Evolutionary conservation across 2,888 invertebrate species (phyloP).

Genomic region (Mesochorus sp.): DNA sequence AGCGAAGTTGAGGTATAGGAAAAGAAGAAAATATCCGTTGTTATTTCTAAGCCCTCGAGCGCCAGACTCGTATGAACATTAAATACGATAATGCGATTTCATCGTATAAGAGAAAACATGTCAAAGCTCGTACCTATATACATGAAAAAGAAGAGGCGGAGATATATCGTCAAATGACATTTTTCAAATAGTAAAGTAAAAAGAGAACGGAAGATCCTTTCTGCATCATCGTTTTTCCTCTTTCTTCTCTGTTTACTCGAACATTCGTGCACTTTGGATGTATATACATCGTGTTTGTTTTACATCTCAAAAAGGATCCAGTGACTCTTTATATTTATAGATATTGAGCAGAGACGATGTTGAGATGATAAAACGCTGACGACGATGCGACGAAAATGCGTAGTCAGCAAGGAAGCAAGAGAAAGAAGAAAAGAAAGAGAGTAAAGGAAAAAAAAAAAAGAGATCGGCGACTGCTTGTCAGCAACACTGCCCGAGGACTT

Average conservation of each 20-base stretch:
- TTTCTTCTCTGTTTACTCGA: neutral
- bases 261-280: slow-evolving; percentile 38
- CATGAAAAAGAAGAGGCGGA: neutral
- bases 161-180: neutral
- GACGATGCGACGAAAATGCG: slow-evolving; percentile 46
- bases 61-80: neutral
- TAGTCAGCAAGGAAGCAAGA: slow-evolving; percentile 5
- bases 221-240: neutral
- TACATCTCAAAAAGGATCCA: slow-evolving; percentile 74
- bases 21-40: neutral
- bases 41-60: slow-evolving; percentile 7
- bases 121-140: neutral
- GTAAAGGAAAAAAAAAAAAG: too few species aligned
- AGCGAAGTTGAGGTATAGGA: neutral
- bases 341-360: slow-evolving; percentile 68
- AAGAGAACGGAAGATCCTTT: neutral
- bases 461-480: too few species aligned
- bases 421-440: neutral
- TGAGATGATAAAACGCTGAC: slow-evolving; percentile 59
- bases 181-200: neutral
- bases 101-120: neutral
- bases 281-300: slow-evolving; percentile 73
- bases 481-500: slow-evolving; percentile 26
- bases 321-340: slow-evolving; percentile 70
- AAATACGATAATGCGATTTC: slow-evolving; percentile 11